phyloP scores from a whole-genome alignment of 2,113 vertebrate genomes.

The Malurus elegans region DNA sequence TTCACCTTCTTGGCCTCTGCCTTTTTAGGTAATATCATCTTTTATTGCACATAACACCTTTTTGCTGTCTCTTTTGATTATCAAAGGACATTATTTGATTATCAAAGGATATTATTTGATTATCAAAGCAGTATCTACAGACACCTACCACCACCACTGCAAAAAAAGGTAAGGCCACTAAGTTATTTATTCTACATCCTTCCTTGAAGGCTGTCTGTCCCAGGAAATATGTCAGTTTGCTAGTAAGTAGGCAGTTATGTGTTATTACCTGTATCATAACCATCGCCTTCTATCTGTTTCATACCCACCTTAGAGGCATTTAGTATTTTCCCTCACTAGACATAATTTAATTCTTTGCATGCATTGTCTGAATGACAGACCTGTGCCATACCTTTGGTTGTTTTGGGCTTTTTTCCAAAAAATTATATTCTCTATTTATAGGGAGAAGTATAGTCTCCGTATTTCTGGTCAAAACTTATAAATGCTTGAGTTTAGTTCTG shows the following conservation, averaged over 20 bases:
- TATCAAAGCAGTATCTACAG: neutral
- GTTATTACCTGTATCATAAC: neutral
- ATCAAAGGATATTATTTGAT: neutral
- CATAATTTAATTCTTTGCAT: neutral
- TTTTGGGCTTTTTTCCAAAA: neutral
- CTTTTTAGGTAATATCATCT: neutral
- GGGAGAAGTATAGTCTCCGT: neutral
- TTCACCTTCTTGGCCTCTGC: neutral
- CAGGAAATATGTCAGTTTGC: neutral
- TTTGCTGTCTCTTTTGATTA: neutral
- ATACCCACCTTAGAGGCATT: neutral
- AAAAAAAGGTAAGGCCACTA: neutral
- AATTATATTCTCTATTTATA: neutral
- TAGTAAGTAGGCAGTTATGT: neutral
- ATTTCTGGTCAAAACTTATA: neutral
- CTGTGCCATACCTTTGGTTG: neutral
- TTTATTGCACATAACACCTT: neutral
- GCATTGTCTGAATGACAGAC: neutral
- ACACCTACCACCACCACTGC: fast-evolving
- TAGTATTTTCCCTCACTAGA: neutral
- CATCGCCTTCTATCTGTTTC: neutral
- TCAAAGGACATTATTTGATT: neutral
- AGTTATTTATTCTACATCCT: neutral
- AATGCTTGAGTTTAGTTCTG: neutral
- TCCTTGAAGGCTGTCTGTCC: neutral